phyloP scores from a whole-genome alignment of 1,140 invertebrate genomes.

The Pseudomyrmex concolor region DNA sequence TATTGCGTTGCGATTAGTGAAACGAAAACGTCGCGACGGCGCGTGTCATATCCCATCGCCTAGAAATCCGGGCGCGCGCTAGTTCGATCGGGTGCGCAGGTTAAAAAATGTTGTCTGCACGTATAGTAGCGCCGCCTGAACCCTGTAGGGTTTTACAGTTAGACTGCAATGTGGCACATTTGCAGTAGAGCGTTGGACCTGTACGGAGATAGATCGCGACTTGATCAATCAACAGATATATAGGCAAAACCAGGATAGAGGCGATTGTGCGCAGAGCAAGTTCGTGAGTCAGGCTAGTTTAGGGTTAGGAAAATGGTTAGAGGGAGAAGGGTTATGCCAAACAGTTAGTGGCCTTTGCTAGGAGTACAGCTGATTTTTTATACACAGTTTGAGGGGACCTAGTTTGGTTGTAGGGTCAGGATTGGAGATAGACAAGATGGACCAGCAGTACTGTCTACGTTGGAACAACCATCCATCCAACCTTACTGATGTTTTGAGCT shows the following conservation, averaged over 20 bases:
- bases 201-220: constrained; percentile 73
- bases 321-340: no score
- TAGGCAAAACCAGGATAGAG: constrained; percentile 67
- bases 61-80: constrained; percentile 56
- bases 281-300: constrained; percentile 75
- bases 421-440: constrained; percentile 89
- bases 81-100: constrained; percentile 70
- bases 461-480: constrained; percentile 97
- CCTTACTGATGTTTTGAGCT: constrained; percentile 94
- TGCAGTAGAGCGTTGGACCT: constrained; percentile 83
- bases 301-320: constrained; percentile 68
- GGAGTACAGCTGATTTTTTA: constrained; percentile 65
- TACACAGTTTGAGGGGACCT: constrained; percentile 75
- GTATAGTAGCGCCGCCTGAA: constrained; percentile 83
- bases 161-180: constrained; percentile 86
- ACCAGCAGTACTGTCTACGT: constrained; percentile 97
- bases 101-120: constrained; percentile 84
- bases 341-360: constrained; percentile 54
- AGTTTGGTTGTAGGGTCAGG: constrained; percentile 83
- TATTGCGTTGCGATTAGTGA: constrained; percentile 78
- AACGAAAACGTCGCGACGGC: constrained; percentile 73
- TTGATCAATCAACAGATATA: constrained; percentile 69
- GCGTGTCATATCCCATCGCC: constrained; percentile 57
- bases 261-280: constrained; percentile 67
- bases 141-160: constrained; percentile 86